These are phyloP conservation scores for Drosophila aff. DNA, from an alignment of 1,140 invertebrate species.

Conservation along the genomic window DNA sequence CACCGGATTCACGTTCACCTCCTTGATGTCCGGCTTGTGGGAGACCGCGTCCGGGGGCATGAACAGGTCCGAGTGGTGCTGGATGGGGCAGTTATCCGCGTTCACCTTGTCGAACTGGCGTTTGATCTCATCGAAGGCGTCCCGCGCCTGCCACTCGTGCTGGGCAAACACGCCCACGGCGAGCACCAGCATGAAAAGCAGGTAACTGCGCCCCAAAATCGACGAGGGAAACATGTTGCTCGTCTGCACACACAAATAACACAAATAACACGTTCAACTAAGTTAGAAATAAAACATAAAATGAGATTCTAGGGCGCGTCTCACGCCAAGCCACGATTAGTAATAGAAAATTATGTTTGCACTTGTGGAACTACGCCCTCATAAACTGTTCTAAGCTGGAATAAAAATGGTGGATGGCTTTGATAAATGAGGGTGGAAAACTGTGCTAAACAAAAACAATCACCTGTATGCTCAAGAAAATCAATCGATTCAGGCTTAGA, in stretches of 20 bases:
- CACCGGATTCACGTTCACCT: constrained; percentile 97
- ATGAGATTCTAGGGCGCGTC: constrained; percentile 31
- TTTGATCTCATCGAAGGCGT: constrained; percentile 95
- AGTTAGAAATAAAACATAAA: constrained; percentile 38
- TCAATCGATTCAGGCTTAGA: not conserved
- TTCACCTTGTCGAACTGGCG: constrained; percentile 92
- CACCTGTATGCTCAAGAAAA: not conserved
- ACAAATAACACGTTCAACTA: constrained; percentile 15
- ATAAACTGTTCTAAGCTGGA: constrained; percentile 25
- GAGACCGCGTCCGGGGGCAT: constrained; percentile 93
- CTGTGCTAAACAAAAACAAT: constrained; percentile 1
- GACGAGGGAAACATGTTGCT: constrained; percentile 52
- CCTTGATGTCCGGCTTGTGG: constrained; percentile 97
- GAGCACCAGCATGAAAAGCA: constrained; percentile 73
- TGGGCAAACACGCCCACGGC: constrained; percentile 91
- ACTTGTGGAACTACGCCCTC: constrained; percentile 81
- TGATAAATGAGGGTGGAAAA: not conserved
- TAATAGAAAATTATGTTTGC: constrained; percentile 67
- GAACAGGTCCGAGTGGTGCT: constrained; percentile 93
- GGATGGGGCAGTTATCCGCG: constrained; percentile 94
- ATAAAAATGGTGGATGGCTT: not conserved
- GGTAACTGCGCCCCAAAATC: constrained; percentile 76
- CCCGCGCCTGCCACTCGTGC: constrained; percentile 94
- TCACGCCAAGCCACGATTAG: constrained; percentile 55
- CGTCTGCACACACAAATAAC: constrained; percentile 25